Evolutionary conservation across 2,797 vertebrate genomes (phyloP), one percentile per base, ranked within the genome.

Genomic region (Ceryle rudis): DNA sequence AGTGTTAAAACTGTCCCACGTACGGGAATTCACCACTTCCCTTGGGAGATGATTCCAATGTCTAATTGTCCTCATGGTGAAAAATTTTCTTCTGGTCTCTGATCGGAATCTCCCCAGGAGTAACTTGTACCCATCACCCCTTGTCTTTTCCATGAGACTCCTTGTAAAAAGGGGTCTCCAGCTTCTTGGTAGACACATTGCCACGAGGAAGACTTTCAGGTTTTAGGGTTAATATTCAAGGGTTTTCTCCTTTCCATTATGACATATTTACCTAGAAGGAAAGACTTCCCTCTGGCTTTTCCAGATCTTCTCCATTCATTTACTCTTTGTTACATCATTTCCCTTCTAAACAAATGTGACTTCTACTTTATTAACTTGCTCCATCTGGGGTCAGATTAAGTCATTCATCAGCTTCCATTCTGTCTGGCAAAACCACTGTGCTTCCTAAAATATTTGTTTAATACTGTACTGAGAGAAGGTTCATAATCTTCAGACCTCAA

Each of bases 361-460:
- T 42, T 83, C 29, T 71, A 2, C 39, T 88, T 72, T 25, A 79
- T 74, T 51, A 31, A 67, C 64, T n/a, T 35, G 44, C 44, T 52
- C 67, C 57, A 62, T 19, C 80, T 79, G 37, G 57, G 86, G 62
- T 95, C 91, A 66, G 62, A 66, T 81, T 39, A 82, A 93, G 39
- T 66, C 69, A n/a, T 86, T 92, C 60, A 55, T 92, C 94, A 81
- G 14, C 33, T 86, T 20, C 16, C 18, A 6, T 72, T 79, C 69
- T 86, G 39, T 20, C 74, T 75, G 82, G 69, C 73, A 84, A 93
- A 94, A 88, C 61, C 70, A 31, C 62, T 33, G 4, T 0, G 0
- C 42, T 69, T 29, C 75, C 81, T 66, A 81, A 93, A 93, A 90
- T 86, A 88, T 95, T 90, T 91, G 93, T 64, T 95, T 69, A 86